Evolutionary conservation across 37 sponge, comb jelly and placozoan genomes (phyloP).

Genomic region (Crambe crambe): DNA sequence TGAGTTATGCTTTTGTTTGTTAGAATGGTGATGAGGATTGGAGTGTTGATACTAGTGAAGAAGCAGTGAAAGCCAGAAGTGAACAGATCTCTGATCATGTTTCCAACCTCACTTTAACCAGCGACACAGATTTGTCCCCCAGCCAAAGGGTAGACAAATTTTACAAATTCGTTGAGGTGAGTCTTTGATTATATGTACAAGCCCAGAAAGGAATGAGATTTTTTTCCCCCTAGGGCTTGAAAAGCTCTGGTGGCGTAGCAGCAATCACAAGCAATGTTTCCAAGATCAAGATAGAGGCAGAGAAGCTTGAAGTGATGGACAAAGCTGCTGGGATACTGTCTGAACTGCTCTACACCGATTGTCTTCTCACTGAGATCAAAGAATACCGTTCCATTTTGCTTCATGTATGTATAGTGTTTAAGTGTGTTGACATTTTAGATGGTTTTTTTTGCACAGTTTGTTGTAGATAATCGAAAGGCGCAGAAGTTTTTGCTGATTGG

Average conservation of each 20-base stretch:
- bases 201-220: background rate
- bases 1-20: background rate
- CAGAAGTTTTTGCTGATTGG: conserved; percentile 94
- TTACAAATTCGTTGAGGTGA: conserved; percentile 86
- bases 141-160: conserved; percentile 82
- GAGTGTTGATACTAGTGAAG: conserved; percentile 87
- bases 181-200: background rate
- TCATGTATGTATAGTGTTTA: conserved; percentile 74
- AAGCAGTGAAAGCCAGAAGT: conserved; percentile 78
- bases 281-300: conserved; percentile 90
- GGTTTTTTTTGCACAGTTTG: conserved; percentile 70
- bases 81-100: conserved; percentile 58
- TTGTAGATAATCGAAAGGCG: conserved; percentile 74
- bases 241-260: conserved; percentile 53
- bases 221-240: conserved; percentile 40
- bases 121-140: conserved; percentile 70
- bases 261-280: conserved; percentile 33
- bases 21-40: conserved; percentile 77
- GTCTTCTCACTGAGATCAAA: conserved; percentile 82
- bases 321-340: conserved; percentile 91
- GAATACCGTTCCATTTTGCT: conserved; percentile 85
- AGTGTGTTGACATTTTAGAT: background rate
- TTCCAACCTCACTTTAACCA: conserved; percentile 53
- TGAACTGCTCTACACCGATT: conserved; percentile 86
- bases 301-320: conserved; percentile 92